Percentiles rank a stretch among this genome's conserved stretches.
phyloP scores from a whole-genome alignment of 1,140 invertebrate genomes.

The Drusus annulatus region DNA sequence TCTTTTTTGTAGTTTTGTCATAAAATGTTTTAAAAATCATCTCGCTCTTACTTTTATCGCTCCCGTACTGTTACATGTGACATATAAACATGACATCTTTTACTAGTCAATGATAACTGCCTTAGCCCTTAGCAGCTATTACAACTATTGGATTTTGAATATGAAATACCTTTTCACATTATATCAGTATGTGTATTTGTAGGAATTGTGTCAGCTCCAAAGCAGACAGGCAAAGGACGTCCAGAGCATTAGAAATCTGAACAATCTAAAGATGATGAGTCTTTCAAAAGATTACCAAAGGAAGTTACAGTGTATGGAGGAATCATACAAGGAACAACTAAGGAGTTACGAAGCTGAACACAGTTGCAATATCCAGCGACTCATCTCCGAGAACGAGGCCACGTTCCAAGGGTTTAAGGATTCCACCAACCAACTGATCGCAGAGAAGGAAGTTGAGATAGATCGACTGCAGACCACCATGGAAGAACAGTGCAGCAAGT shows the following conservation, averaged over 20 bases:
- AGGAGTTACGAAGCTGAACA: neutral
- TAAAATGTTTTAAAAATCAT: no score
- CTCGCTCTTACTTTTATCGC: no score
- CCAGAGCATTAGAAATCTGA: neutral
- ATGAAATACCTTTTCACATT: neutral
- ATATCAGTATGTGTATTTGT: neutral
- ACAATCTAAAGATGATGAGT: constrained; percentile 3
- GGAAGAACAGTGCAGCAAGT: constrained; percentile 4
- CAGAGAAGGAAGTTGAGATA: constrained; percentile 1
- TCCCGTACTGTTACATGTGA: no score
- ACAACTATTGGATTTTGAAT: no score
- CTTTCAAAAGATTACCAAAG: constrained; percentile 19
- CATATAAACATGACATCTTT: no score
- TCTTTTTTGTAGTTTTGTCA: no score
- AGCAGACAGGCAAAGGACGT: neutral
- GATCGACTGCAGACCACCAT: neutral
- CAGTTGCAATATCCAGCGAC: constrained; percentile 8
- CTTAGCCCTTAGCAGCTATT: no score
- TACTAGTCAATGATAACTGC: no score
- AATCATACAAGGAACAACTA: constrained; percentile 28
- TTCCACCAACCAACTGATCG: neutral
- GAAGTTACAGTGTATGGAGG: constrained; percentile 21
- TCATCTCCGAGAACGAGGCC: neutral
- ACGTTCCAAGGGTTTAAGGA: constrained; percentile 1
- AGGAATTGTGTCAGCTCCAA: neutral